These are phyloP conservation scores for Tuta absoluta DNA, from an alignment of 2,888 invertebrate genomes.

Conservation along the genomic window DNA sequence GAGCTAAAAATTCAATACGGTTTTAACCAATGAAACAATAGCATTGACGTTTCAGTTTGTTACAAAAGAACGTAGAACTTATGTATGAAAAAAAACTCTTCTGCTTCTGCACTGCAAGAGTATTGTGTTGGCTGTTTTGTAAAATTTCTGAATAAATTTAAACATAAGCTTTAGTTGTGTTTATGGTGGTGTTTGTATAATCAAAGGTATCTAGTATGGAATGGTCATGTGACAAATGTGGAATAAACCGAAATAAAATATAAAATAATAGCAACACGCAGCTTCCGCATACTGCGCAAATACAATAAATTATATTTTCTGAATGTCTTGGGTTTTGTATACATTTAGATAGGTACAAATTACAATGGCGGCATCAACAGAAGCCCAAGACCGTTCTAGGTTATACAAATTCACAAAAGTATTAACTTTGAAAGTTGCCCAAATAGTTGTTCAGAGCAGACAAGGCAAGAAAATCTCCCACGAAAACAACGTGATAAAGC, in stretches of 20 bases:
- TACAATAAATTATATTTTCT: background rate
- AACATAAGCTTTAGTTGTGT: too few species aligned
- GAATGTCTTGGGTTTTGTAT: background rate
- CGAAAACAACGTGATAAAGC: conserved; percentile 50
- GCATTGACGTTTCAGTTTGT: too few species aligned
- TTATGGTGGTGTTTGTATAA: too few species aligned
- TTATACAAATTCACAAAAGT: conserved; percentile 95
- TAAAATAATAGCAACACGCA: background rate
- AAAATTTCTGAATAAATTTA: too few species aligned
- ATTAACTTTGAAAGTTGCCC: conserved; percentile 92
- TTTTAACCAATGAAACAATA: too few species aligned
- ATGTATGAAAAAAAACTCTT: too few species aligned
- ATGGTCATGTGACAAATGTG: background rate
- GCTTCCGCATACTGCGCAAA: background rate
- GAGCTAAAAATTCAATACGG: too few species aligned
- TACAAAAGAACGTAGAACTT: too few species aligned
- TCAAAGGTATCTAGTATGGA: background rate
- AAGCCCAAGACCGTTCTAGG: conserved; percentile 85
- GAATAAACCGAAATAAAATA: background rate
- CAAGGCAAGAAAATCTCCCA: conserved; percentile 90
- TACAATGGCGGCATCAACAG: conserved; percentile 60
- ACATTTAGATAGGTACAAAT: conserved; percentile 21
- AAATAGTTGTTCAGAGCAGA: conserved; percentile 95
- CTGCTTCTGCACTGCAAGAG: too few species aligned
- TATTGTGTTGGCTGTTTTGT: too few species aligned